Evolutionary conservation across 2,113 vertebrate genomes (phyloP).

Genomic region (Tachysurus vachellii): DNA sequence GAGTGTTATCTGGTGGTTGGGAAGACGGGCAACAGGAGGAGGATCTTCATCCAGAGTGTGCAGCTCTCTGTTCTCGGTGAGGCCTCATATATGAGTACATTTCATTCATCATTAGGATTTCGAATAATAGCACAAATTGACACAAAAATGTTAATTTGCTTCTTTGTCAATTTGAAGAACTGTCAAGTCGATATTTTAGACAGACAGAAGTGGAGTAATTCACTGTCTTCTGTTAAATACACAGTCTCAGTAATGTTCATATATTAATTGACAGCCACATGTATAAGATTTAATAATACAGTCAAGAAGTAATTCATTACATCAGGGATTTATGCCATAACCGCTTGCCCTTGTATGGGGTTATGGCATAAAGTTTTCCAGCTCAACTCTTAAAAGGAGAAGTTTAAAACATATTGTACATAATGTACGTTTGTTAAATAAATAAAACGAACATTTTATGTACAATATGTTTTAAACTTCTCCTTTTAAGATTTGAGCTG

Average conservation of each 20-base stretch:
- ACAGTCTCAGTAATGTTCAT: background rate
- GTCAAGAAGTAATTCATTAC: background rate
- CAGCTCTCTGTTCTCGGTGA: conserved; percentile 65
- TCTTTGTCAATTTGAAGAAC: background rate
- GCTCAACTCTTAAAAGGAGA: no score
- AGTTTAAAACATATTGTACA: no score
- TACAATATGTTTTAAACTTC: no score
- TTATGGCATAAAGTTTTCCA: no score
- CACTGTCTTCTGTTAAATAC: no score
- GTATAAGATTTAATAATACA: background rate
- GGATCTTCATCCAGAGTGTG: conserved; percentile 65
- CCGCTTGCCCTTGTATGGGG: no score
- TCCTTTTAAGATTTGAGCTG: background rate
- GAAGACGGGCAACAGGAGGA: background rate
- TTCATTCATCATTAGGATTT: background rate
- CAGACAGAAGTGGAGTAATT: no score
- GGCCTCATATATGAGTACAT: background rate
- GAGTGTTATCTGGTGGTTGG: conserved; percentile 67
- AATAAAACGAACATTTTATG: no score
- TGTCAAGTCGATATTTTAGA: background rate
- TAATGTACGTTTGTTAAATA: no score
- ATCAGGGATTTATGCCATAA: background rate
- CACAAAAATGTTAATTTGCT: background rate
- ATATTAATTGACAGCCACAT: background rate
- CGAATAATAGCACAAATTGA: background rate